A percentile compares a stretch with the other conserved stretches of the same genome.
These are phyloP conservation scores for Gopherus evgoodei DNA, from an alignment of 2,113 vertebrate genomes.

Conservation along the genomic window DNA sequence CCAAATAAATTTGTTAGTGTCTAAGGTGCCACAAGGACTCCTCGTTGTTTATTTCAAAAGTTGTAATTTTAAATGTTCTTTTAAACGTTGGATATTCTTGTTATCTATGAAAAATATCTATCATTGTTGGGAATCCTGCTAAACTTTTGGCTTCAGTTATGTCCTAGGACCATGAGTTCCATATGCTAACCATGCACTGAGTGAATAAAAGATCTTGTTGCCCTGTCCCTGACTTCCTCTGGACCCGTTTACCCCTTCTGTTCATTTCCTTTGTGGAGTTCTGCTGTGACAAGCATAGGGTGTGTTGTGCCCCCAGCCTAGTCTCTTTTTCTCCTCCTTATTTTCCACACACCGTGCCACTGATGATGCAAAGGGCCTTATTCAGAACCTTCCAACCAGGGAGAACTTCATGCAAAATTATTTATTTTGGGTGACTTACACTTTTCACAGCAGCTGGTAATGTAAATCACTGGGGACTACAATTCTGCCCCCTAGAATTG, in stretches of 20 bases:
- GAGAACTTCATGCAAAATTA: not conserved
- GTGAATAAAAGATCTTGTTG: too few species aligned
- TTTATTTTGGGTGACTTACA: not conserved
- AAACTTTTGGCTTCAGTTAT: not conserved
- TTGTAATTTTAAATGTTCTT: too few species aligned
- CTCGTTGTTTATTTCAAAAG: not conserved
- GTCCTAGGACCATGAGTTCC: not conserved
- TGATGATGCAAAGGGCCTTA: not conserved
- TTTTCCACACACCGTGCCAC: not conserved
- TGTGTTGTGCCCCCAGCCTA: not conserved
- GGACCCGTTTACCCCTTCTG: too few species aligned
- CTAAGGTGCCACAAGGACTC: not conserved
- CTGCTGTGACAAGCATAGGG: too few species aligned
- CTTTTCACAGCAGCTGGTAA: not conserved
- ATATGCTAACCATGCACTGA: not conserved
- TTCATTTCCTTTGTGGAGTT: too few species aligned
- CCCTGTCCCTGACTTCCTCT: too few species aligned
- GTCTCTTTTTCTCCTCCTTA: not conserved
- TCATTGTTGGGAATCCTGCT: not conserved
- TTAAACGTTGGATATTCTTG: too few species aligned
- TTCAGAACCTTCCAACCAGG: too few species aligned
- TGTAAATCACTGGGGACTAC: not conserved
- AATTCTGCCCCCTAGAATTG: not conserved
- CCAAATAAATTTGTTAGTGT: too few species aligned
- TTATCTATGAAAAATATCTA: too few species aligned